These are phyloP conservation scores for Apeira syringaria DNA, from an alignment of 2,888 invertebrate genomes.

Conservation along the genomic window DNA sequence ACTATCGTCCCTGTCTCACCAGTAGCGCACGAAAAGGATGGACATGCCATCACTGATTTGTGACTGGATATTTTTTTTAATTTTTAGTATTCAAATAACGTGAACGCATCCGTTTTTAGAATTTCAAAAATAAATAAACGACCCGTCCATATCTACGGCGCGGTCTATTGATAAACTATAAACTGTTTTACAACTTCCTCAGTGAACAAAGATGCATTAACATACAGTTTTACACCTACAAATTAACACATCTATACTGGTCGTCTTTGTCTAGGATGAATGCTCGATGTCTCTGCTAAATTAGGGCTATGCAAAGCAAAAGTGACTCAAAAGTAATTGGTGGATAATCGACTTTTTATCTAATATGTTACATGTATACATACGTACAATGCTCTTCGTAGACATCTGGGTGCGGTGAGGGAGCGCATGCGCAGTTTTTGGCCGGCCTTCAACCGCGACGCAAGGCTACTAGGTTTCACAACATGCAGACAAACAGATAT, in stretches of 20 bases:
- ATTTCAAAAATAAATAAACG: constrained; percentile 72
- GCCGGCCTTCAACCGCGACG: constrained; percentile 72
- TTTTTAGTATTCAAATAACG: constrained; percentile 79
- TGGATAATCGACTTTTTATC: constrained; percentile 39
- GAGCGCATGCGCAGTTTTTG: constrained; percentile 56
- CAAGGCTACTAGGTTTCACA: constrained; percentile 75
- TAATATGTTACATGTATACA: constrained; percentile 53
- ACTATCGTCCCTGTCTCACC: constrained; percentile 55
- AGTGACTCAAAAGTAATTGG: constrained; percentile 16
- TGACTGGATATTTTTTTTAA: constrained; percentile 56
- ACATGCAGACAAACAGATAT: constrained; percentile 57
- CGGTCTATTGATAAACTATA: constrained; percentile 66
- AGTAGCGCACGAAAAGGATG: constrained; percentile 44
- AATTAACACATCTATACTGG: constrained; percentile 37
- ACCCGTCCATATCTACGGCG: constrained; percentile 35
- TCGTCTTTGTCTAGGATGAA: constrained; percentile 33
- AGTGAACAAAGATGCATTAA: constrained; percentile 51
- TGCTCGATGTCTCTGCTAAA: constrained; percentile 32
- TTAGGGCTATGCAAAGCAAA: constrained; percentile 31
- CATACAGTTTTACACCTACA: constrained; percentile 33
- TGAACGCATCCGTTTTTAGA: constrained; percentile 79
- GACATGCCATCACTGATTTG: constrained; percentile 42
- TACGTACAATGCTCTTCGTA: constrained; percentile 57
- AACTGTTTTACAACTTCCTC: constrained; percentile 76
- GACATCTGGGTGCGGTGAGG: constrained; percentile 49